These are phyloP conservation scores for Aptenodytes patagonicus DNA, from an alignment of 2,113 vertebrate genomes.

Conservation along the genomic window DNA sequence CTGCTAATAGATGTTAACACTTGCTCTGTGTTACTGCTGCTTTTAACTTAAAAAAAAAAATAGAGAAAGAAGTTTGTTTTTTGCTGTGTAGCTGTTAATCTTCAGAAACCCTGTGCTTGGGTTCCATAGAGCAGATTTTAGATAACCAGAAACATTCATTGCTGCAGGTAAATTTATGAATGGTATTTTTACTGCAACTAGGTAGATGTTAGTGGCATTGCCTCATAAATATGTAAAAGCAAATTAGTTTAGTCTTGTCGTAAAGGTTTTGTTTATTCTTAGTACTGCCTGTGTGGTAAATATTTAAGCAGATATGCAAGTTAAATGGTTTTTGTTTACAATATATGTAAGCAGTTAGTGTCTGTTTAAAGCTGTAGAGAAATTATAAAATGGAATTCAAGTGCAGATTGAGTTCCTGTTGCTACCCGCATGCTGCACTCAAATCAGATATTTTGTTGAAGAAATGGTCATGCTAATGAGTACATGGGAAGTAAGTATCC, in stretches of 20 bases:
- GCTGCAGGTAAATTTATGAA: background rate
- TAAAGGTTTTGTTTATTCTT: background rate
- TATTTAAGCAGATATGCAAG: background rate
- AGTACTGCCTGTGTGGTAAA: background rate
- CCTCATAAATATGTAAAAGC: background rate
- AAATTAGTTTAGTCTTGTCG: background rate
- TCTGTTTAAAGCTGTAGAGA: background rate
- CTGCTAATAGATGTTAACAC: constrained; percentile 3
- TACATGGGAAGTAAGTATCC: background rate
- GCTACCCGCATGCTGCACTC: background rate
- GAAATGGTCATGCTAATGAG: background rate
- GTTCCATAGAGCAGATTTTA: constrained; percentile 37
- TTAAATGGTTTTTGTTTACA: background rate
- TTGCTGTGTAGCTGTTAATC: background rate
- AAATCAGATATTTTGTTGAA: background rate
- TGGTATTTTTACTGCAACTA: background rate
- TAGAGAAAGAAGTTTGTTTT: background rate
- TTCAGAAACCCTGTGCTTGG: background rate
- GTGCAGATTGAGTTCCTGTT: background rate
- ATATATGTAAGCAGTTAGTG: background rate
- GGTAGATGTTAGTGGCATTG: background rate
- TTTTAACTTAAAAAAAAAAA: constrained; percentile 38
- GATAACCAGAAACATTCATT: constrained; percentile 15
- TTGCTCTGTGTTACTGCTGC: constrained; percentile 2
- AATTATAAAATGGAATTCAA: background rate